Evolutionary conservation across 2,888 invertebrate species (phyloP).

Genomic region (Harpalus rubripes): DNA sequence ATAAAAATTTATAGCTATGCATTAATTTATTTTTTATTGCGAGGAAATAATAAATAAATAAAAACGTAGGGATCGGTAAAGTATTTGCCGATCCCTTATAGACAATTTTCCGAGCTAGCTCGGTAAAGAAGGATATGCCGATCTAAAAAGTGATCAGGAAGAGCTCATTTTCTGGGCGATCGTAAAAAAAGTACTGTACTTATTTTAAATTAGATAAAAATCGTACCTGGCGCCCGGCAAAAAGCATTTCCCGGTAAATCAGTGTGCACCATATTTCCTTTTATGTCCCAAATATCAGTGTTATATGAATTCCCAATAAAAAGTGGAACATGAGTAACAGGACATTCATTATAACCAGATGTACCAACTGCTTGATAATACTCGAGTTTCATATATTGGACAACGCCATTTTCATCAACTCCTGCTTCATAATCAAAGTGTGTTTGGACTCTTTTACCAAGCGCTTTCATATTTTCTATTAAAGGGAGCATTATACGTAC

Average conservation of each 20-base stretch:
- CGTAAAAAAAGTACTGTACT: too few relatives aligned
- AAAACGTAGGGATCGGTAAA: too few relatives aligned
- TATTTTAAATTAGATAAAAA: background rate
- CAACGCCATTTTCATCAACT: conserved; percentile 81
- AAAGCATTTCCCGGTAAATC: conserved; percentile 82
- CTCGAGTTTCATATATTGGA: conserved; percentile 81
- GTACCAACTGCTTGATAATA: conserved; percentile 80
- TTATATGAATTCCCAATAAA: conserved; percentile 82
- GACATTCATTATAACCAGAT: conserved; percentile 78
- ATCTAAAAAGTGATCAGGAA: too few relatives aligned
- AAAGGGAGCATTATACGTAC: conserved; percentile 85
- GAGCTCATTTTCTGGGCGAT: too few relatives aligned
- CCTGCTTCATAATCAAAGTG: conserved; percentile 83
- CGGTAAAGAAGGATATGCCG: too few relatives aligned
- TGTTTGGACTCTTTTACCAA: conserved; percentile 83
- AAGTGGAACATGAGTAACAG: conserved; percentile 73
- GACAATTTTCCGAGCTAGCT: too few relatives aligned
- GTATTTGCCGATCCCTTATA: too few relatives aligned
- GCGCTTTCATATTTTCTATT: conserved; percentile 84
- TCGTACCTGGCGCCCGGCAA: conserved; percentile 82
- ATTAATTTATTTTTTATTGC: too few relatives aligned
- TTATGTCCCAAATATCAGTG: conserved; percentile 76
- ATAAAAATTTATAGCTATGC: too few relatives aligned
- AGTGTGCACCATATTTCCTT: conserved; percentile 78
- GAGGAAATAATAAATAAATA: too few relatives aligned